phyloP scores from a whole-genome alignment of 2,113 vertebrate species.

The Bubo blakistoni region DNA sequence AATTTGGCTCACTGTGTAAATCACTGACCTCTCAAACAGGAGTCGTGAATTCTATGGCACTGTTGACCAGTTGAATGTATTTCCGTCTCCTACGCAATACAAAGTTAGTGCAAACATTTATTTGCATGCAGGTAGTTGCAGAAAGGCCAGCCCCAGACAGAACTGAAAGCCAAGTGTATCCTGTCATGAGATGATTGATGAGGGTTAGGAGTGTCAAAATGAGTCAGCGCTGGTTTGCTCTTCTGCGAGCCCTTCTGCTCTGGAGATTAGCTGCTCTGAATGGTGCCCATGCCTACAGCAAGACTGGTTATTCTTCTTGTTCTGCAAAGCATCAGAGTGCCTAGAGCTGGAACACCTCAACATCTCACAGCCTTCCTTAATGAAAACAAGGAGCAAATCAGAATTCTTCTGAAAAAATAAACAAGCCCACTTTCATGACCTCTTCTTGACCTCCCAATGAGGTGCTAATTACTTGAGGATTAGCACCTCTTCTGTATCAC shows the following conservation, averaged over 20 bases:
- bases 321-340: background rate
- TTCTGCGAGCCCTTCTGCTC: background rate
- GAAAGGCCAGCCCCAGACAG: background rate
- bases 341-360: background rate
- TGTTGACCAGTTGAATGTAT: background rate
- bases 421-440: conserved; percentile 46
- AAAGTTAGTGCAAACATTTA: background rate
- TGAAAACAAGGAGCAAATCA: conserved; percentile 60
- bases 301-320: background rate
- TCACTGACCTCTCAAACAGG: background rate
- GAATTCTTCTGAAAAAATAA: conserved; percentile 64
- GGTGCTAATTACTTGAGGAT: conserved; percentile 75
- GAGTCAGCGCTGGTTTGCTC: background rate
- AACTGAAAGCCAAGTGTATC: background rate
- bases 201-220: background rate
- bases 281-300: background rate
- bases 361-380: conserved; percentile 38
- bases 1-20: background rate
- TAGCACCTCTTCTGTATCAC: conserved; percentile 71
- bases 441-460: conserved; percentile 59
- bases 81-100: background rate
- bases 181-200: background rate
- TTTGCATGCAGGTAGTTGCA: background rate
- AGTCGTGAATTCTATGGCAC: background rate
- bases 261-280: background rate